Evolutionary conservation across 2,888 invertebrate species (phyloP), one percentile per base, ranked within the genome.

Genomic region (Aspidiotus rigidus): DNA sequence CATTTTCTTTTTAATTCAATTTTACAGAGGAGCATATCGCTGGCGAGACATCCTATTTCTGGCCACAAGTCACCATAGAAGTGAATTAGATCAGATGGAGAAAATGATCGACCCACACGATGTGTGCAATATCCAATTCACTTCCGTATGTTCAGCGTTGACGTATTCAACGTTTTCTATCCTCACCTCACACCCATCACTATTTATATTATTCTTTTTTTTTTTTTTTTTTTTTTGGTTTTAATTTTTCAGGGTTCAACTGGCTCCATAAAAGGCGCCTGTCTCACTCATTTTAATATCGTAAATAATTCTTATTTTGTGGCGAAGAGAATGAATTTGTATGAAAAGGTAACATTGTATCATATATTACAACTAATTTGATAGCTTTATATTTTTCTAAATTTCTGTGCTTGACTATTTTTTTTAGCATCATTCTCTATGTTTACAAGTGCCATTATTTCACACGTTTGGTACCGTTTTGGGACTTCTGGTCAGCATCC

Each of bases 391-490:
- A 49, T 13, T 49, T 6, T 49, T 2, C 6, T 49, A 6, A 13
- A 49, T n/a, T n/a, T n/a, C 10, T 49, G 1, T 49, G 49, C n/a
- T 15, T 56, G 56, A 53, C 5, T 44, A 49, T 44, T 59, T 17
- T 28, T 59, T 62, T 67, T 49, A 72, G 72, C 69, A 70, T 67
- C 77, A 77, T 42, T 73, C 75, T 59, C 74, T 79, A 41, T 80
- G 81, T 73, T 70, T 79, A 1, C 86, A 88, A 75, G 86, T 89
- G 16, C 92, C 92, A 0, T 80, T 90, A 39, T 93, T 90, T 76
- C 93, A 94, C 77, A 89, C 87, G 49, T 92, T 85, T 76, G 93
- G 91, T 0, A 84, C 86, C 71, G 82, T 86, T 1, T 79, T 85
- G 59, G 85, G 84, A 0, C 79, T 85, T 28, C 74, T 88, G 42